Conservation (phyloP, 2,888 invertebrate genomes). For the Amphipyra berbera region DNA sequence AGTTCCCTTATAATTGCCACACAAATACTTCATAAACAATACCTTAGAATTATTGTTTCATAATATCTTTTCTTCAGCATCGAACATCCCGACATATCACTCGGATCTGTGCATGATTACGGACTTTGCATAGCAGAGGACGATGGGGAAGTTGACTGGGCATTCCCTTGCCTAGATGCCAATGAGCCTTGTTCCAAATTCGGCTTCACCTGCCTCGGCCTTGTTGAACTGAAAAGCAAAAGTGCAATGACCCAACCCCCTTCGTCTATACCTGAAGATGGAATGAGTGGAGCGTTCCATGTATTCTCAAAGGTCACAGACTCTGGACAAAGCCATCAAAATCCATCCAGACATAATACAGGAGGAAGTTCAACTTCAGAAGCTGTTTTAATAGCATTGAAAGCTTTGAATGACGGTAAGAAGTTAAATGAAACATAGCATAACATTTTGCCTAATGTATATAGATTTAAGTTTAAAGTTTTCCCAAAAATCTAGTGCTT, state of each 20-base stretch:
- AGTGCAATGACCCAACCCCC: slow-evolving; percentile 69
- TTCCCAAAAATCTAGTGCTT: too few species aligned
- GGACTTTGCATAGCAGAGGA: slow-evolving; percentile 98
- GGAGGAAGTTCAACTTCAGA: slow-evolving; percentile 86
- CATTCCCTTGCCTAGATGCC: slow-evolving; percentile 97
- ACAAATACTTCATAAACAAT: neutral
- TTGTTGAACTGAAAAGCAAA: slow-evolving; percentile 93
- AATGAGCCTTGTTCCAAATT: slow-evolving; percentile 97
- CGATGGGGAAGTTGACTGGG: slow-evolving; percentile 98
- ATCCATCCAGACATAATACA: slow-evolving; percentile 78
- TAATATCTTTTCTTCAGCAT: slow-evolving; percentile 80
- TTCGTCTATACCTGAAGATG: slow-evolving; percentile 80
- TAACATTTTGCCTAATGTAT: neutral
- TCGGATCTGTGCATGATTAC: slow-evolving; percentile 93
- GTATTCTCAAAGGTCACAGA: slow-evolving; percentile 78
- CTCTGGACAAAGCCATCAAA: slow-evolving; percentile 78
- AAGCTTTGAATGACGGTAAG: slow-evolving; percentile 85
- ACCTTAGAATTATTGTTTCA: neutral
- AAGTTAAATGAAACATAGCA: neutral
- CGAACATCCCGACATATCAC: slow-evolving; percentile 90
- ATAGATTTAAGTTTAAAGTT: too few species aligned
- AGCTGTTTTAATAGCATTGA: slow-evolving; percentile 80
- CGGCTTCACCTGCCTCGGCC: slow-evolving; percentile 96
- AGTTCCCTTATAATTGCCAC: too few species aligned
- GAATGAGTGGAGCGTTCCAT: slow-evolving; percentile 75